These are phyloP conservation scores for Cervus canadensis DNA, from an alignment of 2,113 vertebrate genomes.

Conservation along the genomic window DNA sequence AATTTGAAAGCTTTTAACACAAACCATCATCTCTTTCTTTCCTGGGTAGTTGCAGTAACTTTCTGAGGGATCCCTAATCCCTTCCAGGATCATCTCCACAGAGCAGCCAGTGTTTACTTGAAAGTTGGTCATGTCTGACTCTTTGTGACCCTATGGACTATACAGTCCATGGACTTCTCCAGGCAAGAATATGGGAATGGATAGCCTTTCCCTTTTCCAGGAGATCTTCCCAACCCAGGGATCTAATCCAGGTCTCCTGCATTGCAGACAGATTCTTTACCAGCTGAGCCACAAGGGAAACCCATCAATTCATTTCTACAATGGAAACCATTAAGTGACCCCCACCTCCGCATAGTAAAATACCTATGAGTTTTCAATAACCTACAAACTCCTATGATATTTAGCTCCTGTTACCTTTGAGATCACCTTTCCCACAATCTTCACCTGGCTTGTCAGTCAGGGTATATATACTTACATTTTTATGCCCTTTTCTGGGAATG, in stretches of 20 bases:
- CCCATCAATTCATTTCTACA: not conserved
- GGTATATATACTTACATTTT: not conserved
- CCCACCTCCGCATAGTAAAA: accelerated
- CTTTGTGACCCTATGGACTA: not conserved
- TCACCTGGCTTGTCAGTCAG: not conserved
- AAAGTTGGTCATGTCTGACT: not conserved
- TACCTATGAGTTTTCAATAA: not conserved
- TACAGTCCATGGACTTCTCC: not conserved
- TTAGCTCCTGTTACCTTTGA: not conserved
- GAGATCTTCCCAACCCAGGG: not conserved
- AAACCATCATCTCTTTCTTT: not conserved
- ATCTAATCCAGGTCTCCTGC: not conserved
- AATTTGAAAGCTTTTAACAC: not conserved
- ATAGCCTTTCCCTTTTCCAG: not conserved
- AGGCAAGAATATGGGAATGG: not conserved
- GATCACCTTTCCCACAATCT: not conserved
- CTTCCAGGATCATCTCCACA: not conserved
- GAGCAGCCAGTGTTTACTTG: not conserved
- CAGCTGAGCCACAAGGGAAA: not conserved
- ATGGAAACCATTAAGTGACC: not conserved
- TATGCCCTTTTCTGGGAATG: not conserved
- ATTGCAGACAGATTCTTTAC: not conserved
- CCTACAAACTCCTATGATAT: not conserved
- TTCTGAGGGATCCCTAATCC: not conserved
- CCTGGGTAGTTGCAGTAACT: too few species aligned